phyloP scores from a whole-genome alignment of 2,797 vertebrate genomes.

The Brachyrhaphis roseni region DNA sequence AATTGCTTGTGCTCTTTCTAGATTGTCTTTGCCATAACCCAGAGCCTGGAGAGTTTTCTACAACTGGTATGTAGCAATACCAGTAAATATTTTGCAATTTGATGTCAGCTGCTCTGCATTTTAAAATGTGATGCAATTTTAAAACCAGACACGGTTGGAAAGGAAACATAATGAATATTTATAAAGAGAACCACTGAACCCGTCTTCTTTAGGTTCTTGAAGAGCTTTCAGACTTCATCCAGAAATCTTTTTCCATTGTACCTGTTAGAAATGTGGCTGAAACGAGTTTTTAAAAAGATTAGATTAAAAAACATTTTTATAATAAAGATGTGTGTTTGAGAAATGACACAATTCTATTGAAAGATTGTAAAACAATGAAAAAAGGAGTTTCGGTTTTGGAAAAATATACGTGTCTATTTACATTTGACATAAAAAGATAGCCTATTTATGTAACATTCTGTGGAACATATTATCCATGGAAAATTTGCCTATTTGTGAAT shows the following conservation, averaged over 20 bases:
- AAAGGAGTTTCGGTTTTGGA: neutral
- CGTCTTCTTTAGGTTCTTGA: neutral
- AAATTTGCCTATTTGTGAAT: too few relatives aligned
- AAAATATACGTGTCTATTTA: neutral
- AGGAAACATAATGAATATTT: neutral
- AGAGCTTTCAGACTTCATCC: neutral
- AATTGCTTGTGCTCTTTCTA: neutral
- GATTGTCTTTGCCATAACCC: slow-evolving; percentile 8
- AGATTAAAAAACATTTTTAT: neutral
- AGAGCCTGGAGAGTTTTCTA: neutral
- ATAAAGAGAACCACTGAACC: neutral
- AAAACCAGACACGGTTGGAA: neutral
- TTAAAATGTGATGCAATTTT: slow-evolving; percentile 1
- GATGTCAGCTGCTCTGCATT: neutral
- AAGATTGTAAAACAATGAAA: neutral
- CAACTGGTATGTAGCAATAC: neutral
- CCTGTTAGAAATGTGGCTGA: neutral
- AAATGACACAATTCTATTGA: neutral
- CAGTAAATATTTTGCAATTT: slow-evolving; percentile 5
- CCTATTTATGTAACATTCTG: too few relatives aligned
- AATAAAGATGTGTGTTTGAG: neutral
- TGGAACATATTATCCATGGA: too few relatives aligned
- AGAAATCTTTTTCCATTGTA: neutral
- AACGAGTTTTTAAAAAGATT: too few relatives aligned
- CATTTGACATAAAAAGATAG: too few relatives aligned